Base-by-base conservation (phyloP, 2,797 vertebrate species). In the Chromis chromis region DNA sequence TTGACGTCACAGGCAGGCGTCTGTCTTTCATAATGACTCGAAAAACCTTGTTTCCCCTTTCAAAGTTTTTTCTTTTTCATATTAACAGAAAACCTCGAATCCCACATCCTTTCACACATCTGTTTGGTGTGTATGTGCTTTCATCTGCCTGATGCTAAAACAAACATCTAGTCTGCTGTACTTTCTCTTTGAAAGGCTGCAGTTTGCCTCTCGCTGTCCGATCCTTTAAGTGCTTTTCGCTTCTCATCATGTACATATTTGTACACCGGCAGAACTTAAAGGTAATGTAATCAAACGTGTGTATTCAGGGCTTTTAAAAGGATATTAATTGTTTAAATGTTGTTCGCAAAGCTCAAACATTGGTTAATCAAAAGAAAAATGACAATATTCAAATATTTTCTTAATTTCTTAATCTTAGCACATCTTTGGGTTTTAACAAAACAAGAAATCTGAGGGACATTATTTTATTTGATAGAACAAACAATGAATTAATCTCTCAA, bases 1-100 rank as follows among this genome's bases (percentile, higher is more conserved):
- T 19, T 1, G 8, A 10, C 1, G 4, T 31, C 17, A 10, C 0
- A 9, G 3, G 8, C 40, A 14, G 12, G 24, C 9, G 0, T 11
- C 52, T 0, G 25, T 57, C 25, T 53, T 9, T 57, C 2, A 17
- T 1, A 2, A n/a, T 53, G 21, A 24, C 16, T 72, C n/a, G 1
- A n/a, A 44, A 8, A 19, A 1, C 6, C 0, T 21, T n/a, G 46
- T 12, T 46, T 31, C 36, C 19, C 4, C 14, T 42, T 42, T 14
- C 13, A 8, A 3, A 44, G 42, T 7, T 6, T 19, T 44, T 11
- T 39, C 21, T 4, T 22, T 68, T 50, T 0, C 39, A 9, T 28
- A 9, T 44, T 0, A 9, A 16, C 2, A 1, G 5, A 7, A 24
- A 24, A 68, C 66, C 56, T 42, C 39, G 1, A n/a, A 27, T 19